Percentiles rank a stretch among this genome's conserved stretches.
Evolutionary conservation across 2,113 vertebrate genomes (phyloP).

Genomic region (Ardeotis arabs): DNA sequence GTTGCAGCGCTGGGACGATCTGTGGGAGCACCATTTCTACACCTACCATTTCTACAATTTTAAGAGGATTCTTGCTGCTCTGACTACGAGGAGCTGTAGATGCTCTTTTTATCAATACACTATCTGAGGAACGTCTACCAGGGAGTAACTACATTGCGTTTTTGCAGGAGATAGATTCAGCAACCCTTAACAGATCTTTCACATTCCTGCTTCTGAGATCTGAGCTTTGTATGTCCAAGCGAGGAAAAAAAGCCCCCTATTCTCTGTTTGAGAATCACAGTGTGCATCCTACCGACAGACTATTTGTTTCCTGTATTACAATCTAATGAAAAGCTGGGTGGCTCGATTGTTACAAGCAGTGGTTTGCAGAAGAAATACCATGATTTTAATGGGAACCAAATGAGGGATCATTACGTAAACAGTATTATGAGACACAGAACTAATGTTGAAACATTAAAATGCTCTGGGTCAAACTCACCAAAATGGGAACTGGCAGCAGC

Average conservation of each 20-base stretch:
- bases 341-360: slow-evolving; percentile 59
- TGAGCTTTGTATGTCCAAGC: not conserved
- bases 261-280: not conserved
- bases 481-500: slow-evolving; percentile 59
- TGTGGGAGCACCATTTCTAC: not conserved
- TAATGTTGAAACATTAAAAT: slow-evolving; percentile 65
- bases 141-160: not conserved
- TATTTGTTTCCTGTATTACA: slow-evolving; percentile 13
- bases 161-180: not conserved
- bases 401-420: slow-evolving; percentile 63
- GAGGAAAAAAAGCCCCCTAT: not conserved
- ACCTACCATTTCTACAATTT: not conserved
- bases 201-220: not conserved
- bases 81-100: not conserved
- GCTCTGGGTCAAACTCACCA: slow-evolving; percentile 58
- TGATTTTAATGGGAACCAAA: slow-evolving; percentile 75
- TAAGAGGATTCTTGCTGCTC: not conserved
- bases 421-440: slow-evolving; percentile 52
- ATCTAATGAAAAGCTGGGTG: slow-evolving; percentile 51
- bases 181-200: not conserved
- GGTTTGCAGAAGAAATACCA: slow-evolving; percentile 72
- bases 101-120: not conserved
- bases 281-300: not conserved
- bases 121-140: not conserved
- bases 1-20: rapidly evolving